Base-by-base conservation (phyloP, 1,140 invertebrate species). In the Marisa cornuarietis region DNA sequence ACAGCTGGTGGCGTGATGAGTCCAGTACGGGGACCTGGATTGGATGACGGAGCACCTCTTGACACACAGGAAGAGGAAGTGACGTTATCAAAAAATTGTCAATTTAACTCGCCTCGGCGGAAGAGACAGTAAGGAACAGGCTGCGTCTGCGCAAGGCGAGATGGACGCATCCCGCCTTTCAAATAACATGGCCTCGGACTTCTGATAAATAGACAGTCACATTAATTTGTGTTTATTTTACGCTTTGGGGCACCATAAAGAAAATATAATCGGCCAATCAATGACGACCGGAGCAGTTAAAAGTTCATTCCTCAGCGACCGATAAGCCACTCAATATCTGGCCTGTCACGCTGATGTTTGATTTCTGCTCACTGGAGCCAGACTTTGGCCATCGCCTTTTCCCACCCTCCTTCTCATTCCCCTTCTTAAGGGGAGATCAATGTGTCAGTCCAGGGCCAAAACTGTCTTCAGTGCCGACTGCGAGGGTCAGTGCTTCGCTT, bases 81-180 rank as follows among this genome's bases (percentile, higher is more conserved):
- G 76, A 77, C 76, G 76, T 77, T 77, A 77, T 77, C 76, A 77
- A 77, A 77, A 77, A 68, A 77, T 77, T 77, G 76, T 77, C 76
- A 77, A 77, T 77, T 77, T 77, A 63, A 68, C 75, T 77, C 68
- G 76, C 76, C 63, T 63, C 76, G 24, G 61, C 65, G 42, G 76
- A 54, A 26, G 16, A 62, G 63, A 54, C 58, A 11, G 58, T 24
- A 58, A 58, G 54, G 54, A 58, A 58, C 4, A 58, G 54, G 54
- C 54, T 58, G 54, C 9, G 54, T 58, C 54, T 58, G 54, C 54
- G 16, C 54, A 18, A 42, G 61, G 9, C 73, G 42, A 11, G 73
- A 62, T 24, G n/a, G 74, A 63, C 63, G 51, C 76, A 77, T 77
- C 76, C 66, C 65, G 11, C 54, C 76, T 65, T 77, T 77, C 68